A percentile compares a stretch with the other conserved stretches of the same genome.
These are phyloP conservation scores for Drosophila stalkeri DNA, from an alignment of 2,888 invertebrate genomes.

Conservation along the genomic window DNA sequence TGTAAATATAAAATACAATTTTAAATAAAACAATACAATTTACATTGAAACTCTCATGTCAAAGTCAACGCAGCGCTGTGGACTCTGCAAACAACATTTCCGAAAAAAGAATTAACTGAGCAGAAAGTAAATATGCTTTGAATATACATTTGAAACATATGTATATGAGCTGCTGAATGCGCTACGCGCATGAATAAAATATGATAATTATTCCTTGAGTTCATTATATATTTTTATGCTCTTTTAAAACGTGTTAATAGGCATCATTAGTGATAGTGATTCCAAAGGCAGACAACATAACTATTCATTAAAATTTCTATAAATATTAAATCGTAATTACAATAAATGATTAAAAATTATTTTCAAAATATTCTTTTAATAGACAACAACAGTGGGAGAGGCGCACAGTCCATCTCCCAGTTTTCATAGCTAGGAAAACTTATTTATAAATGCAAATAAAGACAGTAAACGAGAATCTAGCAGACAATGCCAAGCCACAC, in stretches of 20 bases:
- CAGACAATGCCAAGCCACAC: conserved; percentile 21
- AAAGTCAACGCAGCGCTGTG: conserved; percentile 47
- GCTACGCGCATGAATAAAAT: conserved; percentile 6
- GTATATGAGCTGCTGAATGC: conserved; percentile 26
- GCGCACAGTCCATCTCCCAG: not conserved
- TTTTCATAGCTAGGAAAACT: not conserved
- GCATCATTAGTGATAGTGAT: not conserved
- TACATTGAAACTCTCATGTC: conserved; percentile 45
- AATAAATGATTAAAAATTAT: not conserved
- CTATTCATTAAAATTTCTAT: not conserved
- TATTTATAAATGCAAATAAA: not conserved
- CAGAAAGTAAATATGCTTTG: conserved; percentile 22
- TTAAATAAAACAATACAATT: conserved; percentile 42
- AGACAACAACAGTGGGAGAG: not conserved
- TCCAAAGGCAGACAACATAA: not conserved
- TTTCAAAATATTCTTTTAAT: not conserved
- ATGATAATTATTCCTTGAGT: not conserved
- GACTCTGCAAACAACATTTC: conserved; percentile 55
- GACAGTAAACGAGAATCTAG: not conserved
- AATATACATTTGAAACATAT: not conserved
- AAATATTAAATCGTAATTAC: not conserved
- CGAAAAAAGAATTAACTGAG: conserved; percentile 25
- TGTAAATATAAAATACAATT: conserved; percentile 22
- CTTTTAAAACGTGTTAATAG: not conserved
- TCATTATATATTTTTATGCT: not conserved